These are phyloP conservation scores for Palythoa caribaeorum DNA, from an alignment of 92 coral and sea anemone species.

Conservation along the genomic window DNA sequence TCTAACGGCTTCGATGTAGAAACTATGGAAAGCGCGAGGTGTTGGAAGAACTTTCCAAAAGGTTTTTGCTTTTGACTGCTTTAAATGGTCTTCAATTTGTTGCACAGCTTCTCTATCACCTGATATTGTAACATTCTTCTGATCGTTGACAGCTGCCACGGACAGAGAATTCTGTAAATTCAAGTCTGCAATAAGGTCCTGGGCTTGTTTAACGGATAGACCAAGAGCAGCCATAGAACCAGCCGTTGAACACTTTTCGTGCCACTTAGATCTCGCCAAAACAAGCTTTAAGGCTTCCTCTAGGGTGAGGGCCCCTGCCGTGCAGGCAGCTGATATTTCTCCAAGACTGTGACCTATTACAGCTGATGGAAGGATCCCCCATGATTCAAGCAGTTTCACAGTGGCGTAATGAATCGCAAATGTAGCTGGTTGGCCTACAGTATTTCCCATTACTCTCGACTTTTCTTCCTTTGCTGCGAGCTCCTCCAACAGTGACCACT, in stretches of 20 bases:
- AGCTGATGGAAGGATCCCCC: constrained; percentile 87
- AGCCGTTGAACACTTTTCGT: constrained; percentile 75
- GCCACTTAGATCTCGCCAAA: constrained; percentile 72
- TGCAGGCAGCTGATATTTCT: constrained; percentile 83
- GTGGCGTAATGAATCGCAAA: constrained; percentile 88
- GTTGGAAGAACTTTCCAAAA: constrained; percentile 83
- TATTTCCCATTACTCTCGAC: constrained; percentile 56
- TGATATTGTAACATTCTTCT: constrained; percentile 76
- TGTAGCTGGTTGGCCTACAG: constrained; percentile 82
- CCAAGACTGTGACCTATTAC: constrained; percentile 96
- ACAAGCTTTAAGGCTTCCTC: constrained; percentile 78
- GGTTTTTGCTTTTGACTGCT: constrained; percentile 22
- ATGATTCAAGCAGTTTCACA: constrained; percentile 78
- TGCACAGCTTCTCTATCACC: constrained; percentile 79
- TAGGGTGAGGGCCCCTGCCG: constrained; percentile 72
- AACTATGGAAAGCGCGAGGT: constrained; percentile 90
- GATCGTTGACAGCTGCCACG: constrained; percentile 85
- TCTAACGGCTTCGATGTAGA: constrained; percentile 76
- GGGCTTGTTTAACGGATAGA: constrained; percentile 70
- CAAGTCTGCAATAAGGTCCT: constrained; percentile 53
- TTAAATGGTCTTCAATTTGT: constrained; percentile 66
- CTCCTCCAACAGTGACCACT: constrained; percentile 73
- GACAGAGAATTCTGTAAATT: constrained; percentile 58
- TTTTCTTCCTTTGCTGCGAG: constrained; percentile 54
- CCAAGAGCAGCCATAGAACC: constrained; percentile 95